These are phyloP conservation scores for Microplitis demolitor DNA, from an alignment of 1,140 invertebrate species.

Conservation along the genomic window DNA sequence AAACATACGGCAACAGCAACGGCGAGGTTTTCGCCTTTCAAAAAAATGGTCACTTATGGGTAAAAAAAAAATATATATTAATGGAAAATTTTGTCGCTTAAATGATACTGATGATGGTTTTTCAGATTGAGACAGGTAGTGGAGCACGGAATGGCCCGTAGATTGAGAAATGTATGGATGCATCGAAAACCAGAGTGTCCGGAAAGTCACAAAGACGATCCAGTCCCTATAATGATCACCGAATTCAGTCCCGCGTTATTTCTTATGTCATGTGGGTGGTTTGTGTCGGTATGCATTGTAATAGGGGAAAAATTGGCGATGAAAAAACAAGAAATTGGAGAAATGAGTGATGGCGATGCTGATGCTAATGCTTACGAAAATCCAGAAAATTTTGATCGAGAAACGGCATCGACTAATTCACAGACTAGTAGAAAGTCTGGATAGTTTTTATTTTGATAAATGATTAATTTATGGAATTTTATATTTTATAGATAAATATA, in stretches of 20 bases:
- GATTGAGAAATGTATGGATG: constrained; percentile 37
- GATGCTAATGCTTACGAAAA: too few species aligned
- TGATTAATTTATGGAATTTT: too few species aligned
- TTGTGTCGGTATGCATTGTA: constrained; percentile 9
- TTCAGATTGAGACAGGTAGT: constrained; percentile 38
- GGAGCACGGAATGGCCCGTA: constrained; percentile 37
- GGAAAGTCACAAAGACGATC: constrained; percentile 40
- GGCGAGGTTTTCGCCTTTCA: constrained; percentile 66
- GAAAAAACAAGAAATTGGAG: background rate
- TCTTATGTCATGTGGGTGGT: constrained; percentile 35
- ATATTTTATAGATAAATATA: too few species aligned
- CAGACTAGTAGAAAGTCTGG: too few species aligned
- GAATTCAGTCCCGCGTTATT: constrained; percentile 47
- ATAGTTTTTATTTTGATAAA: too few species aligned
- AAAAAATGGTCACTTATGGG: constrained; percentile 68
- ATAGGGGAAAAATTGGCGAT: background rate
- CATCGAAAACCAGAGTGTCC: constrained; percentile 40
- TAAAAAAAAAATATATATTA: constrained; percentile 43
- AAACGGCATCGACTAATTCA: too few species aligned
- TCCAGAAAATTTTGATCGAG: too few species aligned
- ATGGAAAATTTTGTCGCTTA: too few species aligned
- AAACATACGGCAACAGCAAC: constrained; percentile 63
- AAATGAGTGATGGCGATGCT: too few species aligned
- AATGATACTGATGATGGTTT: background rate
- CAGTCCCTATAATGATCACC: constrained; percentile 39